phyloP scores from a whole-genome alignment of 1,140 invertebrate genomes.

The Drosophila arawakana region DNA sequence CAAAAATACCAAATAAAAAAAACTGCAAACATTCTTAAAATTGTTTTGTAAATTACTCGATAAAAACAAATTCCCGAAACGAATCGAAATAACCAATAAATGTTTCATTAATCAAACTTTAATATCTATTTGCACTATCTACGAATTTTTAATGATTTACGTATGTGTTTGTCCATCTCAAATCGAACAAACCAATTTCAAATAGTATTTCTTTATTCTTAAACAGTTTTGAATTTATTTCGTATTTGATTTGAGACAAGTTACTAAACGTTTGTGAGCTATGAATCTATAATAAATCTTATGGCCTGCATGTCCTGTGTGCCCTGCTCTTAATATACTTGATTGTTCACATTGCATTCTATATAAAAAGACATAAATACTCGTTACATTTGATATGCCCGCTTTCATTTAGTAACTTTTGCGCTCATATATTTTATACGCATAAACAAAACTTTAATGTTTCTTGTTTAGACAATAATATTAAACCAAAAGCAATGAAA shows the following conservation, averaged over 20 bases:
- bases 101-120: conserved; percentile 69
- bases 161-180: conserved; percentile 68
- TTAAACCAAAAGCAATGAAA: conserved; percentile 14
- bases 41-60: conserved; percentile 71
- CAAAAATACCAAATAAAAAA: conserved; percentile 23
- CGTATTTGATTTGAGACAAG: conserved; percentile 45
- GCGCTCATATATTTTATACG: conserved; percentile 54
- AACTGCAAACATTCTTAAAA: conserved; percentile 50
- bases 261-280: conserved; percentile 67
- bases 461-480: conserved; percentile 12
- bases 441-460: conserved; percentile 53
- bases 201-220: conserved; percentile 15
- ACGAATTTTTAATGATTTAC: conserved; percentile 55
- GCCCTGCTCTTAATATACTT: conserved; percentile 34
- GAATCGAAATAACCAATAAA: conserved; percentile 72
- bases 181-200: conserved; percentile 9
- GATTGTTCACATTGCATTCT: conserved; percentile 32
- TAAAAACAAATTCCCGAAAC: conserved; percentile 36
- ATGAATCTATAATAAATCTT: neutral
- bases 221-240: conserved; percentile 28
- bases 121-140: conserved; percentile 45
- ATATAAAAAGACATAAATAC: conserved; percentile 11
- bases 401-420: conserved; percentile 74
- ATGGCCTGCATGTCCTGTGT: conserved; percentile 41
- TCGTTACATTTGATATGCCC: conserved; percentile 36